Conservation (phyloP, 2,888 invertebrate genomes). For the Synergus laeviventris region DNA sequence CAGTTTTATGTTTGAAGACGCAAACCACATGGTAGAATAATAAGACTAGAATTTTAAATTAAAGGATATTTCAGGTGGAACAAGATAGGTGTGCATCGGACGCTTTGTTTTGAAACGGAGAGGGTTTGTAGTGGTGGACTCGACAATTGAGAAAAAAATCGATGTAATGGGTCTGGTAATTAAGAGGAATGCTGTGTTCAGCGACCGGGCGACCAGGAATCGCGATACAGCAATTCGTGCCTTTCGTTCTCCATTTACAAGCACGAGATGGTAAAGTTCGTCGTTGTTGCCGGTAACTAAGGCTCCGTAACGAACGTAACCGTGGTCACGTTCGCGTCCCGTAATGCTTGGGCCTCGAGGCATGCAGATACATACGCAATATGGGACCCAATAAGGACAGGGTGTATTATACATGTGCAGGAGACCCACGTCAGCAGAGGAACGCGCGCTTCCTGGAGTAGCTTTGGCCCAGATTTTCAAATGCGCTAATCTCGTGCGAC, state of each 20-base stretch:
- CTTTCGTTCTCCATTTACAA: constrained; percentile 53
- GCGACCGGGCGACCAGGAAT: constrained; percentile 47
- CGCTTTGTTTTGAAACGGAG: constrained; percentile 25
- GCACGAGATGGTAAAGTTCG: constrained; percentile 55
- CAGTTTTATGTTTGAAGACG: not conserved
- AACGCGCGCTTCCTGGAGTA: constrained; percentile 20
- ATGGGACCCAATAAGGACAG: constrained; percentile 32
- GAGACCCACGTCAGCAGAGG: not conserved
- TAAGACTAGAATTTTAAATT: not conserved
- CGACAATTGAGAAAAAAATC: constrained; percentile 42
- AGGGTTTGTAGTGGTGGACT: constrained; percentile 20
- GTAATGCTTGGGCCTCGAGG: constrained; percentile 26
- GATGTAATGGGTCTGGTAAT: constrained; percentile 55
- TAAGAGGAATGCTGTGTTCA: constrained; percentile 57
- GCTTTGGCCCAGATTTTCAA: not conserved
- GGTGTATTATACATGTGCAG: constrained; percentile 9
- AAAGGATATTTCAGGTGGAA: not conserved
- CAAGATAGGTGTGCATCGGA: not conserved
- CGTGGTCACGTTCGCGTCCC: constrained; percentile 50
- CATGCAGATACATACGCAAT: constrained; percentile 40
- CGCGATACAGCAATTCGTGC: constrained; percentile 51
- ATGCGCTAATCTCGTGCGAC: constrained; percentile 8
- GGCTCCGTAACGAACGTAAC: constrained; percentile 50
- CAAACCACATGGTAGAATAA: constrained; percentile 11
- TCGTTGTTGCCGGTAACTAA: constrained; percentile 50